A percentile compares a stretch with the other conserved stretches of the same genome.
Conservation (phyloP, 2,113 vertebrate genomes). For the Rafetus swinhoei region DNA sequence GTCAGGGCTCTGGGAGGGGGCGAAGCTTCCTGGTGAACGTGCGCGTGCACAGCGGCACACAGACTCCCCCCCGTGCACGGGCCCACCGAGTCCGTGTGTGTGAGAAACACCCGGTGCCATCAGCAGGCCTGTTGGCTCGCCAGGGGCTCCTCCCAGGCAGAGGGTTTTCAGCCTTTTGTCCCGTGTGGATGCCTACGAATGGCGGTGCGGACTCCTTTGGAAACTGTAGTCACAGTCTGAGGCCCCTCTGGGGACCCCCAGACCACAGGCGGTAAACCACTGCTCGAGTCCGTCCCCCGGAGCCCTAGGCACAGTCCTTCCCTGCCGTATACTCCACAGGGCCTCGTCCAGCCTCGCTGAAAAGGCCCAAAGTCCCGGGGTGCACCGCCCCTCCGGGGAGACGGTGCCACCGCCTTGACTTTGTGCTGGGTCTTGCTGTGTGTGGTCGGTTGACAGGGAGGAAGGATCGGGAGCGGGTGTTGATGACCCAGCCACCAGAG, state of each 20-base stretch:
- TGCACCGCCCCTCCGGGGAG: not conserved
- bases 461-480: not conserved
- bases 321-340: not conserved
- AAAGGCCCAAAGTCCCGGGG: not conserved
- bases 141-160: not conserved
- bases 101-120: not conserved
- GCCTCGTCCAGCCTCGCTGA: not conserved
- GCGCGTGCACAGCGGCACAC: not conserved
- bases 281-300: not conserved
- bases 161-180: no score
- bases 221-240: no score
- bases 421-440: not conserved
- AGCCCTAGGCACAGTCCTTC: not conserved
- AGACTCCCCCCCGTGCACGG: not conserved
- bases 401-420: fast-evolving
- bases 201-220: no score
- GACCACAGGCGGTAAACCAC: no score
- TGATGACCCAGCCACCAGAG: not conserved
- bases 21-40: not conserved
- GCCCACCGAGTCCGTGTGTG: not conserved
- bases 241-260: no score
- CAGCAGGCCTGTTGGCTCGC: not conserved
- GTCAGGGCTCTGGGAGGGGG: not conserved
- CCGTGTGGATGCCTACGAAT: no score
- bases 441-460: not conserved